phyloP scores from a whole-genome alignment of 2,888 invertebrate genomes.

The Polydrusus tereticollis region DNA sequence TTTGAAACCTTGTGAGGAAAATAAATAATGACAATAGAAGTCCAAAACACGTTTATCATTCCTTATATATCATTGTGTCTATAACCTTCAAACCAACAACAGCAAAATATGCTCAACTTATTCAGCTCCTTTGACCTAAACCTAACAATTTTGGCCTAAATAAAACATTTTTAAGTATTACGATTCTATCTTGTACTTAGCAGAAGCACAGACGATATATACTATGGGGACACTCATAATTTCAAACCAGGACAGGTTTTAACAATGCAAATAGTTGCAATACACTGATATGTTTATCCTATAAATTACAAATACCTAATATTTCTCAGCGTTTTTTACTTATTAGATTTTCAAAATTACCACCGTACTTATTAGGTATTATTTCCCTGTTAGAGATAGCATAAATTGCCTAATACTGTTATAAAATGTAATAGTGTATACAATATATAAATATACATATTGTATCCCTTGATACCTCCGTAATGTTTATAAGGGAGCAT shows the following conservation, averaged over 20 bases:
- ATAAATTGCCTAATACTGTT: conserved; percentile 23
- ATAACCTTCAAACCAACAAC: no score
- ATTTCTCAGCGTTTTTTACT: conserved; percentile 7
- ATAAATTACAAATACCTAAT: conserved; percentile 4
- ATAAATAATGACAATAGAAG: no score
- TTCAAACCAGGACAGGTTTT: conserved; percentile 12
- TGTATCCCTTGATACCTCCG: no score
- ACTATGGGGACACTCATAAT: conserved; percentile 18
- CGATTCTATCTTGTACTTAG: conserved; percentile 35
- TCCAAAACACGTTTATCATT: no score
- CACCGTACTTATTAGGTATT: background rate
- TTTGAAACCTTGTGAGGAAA: no score
- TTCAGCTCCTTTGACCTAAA: no score
- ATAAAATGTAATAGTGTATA: no score
- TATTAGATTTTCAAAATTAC: conserved; percentile 9
- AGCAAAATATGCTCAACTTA: no score
- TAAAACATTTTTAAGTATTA: conserved; percentile 11
- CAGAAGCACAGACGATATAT: conserved; percentile 20
- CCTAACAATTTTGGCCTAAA: conserved; percentile 15
- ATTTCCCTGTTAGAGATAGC: conserved; percentile 19
- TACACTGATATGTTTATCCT: conserved; percentile 28
- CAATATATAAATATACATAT: no score
- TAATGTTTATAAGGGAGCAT: no score
- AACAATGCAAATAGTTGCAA: conserved; percentile 18
- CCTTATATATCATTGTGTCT: no score